Evolutionary conservation across 1,140 invertebrate genomes (phyloP), one percentile per base, ranked within the genome.

Genomic region (Eriocheir sinensis): DNA sequence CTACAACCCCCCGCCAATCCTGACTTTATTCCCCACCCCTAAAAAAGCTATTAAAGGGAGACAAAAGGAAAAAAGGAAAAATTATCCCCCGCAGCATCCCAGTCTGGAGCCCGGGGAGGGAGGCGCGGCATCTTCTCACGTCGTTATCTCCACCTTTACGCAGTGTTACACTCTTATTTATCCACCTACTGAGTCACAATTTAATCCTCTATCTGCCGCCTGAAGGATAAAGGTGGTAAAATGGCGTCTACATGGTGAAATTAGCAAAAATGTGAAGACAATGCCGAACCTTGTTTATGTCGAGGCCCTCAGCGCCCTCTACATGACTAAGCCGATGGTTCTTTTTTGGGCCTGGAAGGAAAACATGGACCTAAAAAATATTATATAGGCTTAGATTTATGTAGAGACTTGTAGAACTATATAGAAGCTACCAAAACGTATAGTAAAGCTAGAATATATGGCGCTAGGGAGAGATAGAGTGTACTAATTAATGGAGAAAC

Each of bases 321-420:
- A 41, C 86, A 3, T 89, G 2, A 41, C 86, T 41, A 40, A 44
- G 21, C 21, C 0, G n/a, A 89, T 89, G 86, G 86, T 89, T 89
- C 86, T 89, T 41, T 2, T 12, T 4, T 21, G 21, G 12, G 27
- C 27, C 0, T 21, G 21, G 12, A 0, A 72, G 9, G 48, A 53
- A 53, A 53, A 53, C 48, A 53, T 21, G 12, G 48, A 21, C 48
- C n/a, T 53, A n/a, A n/a, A n/a, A n/a, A n/a, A n/a, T n/a, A n/a
- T 53, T 53, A 17, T 9, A 53, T 53, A 3, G 48, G 12, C 21
- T 53, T 53, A 53, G 21, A 53, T 53, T 53, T n/a, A n/a, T n/a
- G n/a, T n/a, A n/a, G n/a, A n/a, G n/a, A n/a, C n/a, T n/a, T n/a
- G n/a, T n/a, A n/a, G n/a, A n/a, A n/a, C n/a, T n/a, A n/a, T n/a